These are phyloP conservation scores for Nyleta sp. DNA, from an alignment of 2,888 invertebrate genomes.

Conservation along the genomic window DNA sequence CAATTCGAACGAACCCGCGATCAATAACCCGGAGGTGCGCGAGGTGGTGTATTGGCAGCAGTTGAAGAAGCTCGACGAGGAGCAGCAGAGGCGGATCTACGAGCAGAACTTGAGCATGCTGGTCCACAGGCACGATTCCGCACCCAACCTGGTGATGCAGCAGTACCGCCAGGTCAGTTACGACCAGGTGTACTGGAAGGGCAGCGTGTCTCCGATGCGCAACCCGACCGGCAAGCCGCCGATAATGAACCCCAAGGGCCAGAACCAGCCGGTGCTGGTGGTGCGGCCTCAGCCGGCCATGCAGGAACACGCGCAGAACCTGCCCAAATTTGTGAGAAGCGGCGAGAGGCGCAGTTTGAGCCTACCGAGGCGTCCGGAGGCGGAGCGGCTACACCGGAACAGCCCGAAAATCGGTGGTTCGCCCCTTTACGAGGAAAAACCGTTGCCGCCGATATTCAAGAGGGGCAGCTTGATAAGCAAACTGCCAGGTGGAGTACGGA, in stretches of 20 bases:
- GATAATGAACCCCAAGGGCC: conserved; percentile 74
- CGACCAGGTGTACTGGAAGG: conserved; percentile 72
- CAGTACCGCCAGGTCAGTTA: conserved; percentile 54
- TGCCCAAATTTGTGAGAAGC: conserved; percentile 80
- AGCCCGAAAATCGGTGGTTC: conserved; percentile 43
- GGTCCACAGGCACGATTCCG: conserved; percentile 67
- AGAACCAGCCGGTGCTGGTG: conserved; percentile 77
- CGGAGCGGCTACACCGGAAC: conserved; percentile 6
- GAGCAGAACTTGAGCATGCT: conserved; percentile 66
- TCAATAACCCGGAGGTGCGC: conserved; percentile 83
- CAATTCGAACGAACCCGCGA: conserved; percentile 54
- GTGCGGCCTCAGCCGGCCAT: conserved; percentile 78
- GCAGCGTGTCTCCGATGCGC: conserved; percentile 55
- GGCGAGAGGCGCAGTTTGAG: conserved; percentile 81
- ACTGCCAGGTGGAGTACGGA: conserved; percentile 78
- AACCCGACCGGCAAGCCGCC: conserved; percentile 74
- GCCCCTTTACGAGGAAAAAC: conserved; percentile 69
- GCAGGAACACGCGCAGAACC: conserved; percentile 71
- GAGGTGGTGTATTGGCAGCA: conserved; percentile 89
- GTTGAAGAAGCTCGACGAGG: conserved; percentile 86
- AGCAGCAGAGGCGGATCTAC: conserved; percentile 80
- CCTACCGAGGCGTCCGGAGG: conserved; percentile 73
- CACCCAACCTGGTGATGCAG: conserved; percentile 68
- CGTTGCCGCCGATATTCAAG: conserved; percentile 83
- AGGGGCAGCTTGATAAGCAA: conserved; percentile 83